These are phyloP conservation scores for Galeopterus variegatus DNA, from an alignment of 2,113 vertebrate genomes.

Conservation along the genomic window DNA sequence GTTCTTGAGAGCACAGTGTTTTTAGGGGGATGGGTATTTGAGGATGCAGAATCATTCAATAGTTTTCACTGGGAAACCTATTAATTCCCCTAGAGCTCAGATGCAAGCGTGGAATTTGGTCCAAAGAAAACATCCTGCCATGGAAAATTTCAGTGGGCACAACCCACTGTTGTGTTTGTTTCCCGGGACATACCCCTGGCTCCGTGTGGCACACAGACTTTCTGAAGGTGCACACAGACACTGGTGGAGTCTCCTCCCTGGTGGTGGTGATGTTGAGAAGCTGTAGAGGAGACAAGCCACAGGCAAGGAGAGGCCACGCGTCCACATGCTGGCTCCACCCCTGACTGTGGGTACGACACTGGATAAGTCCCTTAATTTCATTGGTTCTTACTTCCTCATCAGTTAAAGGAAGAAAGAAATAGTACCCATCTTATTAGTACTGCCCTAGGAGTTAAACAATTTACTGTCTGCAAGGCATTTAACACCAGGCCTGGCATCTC, in stretches of 20 bases:
- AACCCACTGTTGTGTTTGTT: fast-evolving
- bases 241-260: too few species aligned
- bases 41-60: fast-evolving
- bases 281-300: fast-evolving
- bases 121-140: fast-evolving
- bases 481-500: fast-evolving
- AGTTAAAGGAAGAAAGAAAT: background rate
- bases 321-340: fast-evolving
- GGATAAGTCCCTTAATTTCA: fast-evolving
- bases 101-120: too few species aligned
- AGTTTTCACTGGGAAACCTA: background rate
- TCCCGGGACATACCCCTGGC: background rate
- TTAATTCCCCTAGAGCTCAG: background rate
- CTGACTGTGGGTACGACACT: fast-evolving
- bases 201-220: fast-evolving
- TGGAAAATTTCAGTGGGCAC: fast-evolving
- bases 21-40: fast-evolving
- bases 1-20: fast-evolving
- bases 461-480: fast-evolving
- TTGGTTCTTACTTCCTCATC: too few species aligned
- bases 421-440: fast-evolving
- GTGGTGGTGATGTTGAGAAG: fast-evolving
- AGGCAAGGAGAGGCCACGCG: fast-evolving
- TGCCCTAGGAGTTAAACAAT: fast-evolving
- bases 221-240: too few species aligned